These are phyloP conservation scores for Neodiprion fabricii DNA, from an alignment of 1,140 invertebrate genomes.

Conservation along the genomic window DNA sequence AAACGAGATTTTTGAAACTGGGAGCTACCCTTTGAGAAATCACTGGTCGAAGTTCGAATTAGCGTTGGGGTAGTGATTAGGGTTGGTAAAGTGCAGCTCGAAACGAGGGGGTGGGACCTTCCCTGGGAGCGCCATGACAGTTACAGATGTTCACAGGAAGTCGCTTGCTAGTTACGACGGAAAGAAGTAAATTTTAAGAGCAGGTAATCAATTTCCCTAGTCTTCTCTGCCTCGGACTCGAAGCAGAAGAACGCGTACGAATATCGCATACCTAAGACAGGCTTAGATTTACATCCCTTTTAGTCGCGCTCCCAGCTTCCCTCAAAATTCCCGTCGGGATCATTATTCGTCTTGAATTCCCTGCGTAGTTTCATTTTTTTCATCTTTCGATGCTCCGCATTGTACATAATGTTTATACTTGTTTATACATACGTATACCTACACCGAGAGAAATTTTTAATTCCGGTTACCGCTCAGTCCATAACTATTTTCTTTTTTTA, in stretches of 20 bases:
- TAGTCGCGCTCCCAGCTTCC: background rate
- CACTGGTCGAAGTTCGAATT: background rate
- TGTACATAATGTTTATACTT: too few species aligned
- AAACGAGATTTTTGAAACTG: constrained; percentile 10
- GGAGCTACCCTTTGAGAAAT: constrained; percentile 17
- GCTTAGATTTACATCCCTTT: background rate
- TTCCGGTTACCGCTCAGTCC: too few species aligned
- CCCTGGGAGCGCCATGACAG: constrained; percentile 10
- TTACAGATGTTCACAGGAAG: constrained; percentile 21
- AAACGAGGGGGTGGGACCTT: constrained; percentile 17
- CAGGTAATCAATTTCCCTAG: constrained; percentile 13
- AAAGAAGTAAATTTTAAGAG: constrained; percentile 15
- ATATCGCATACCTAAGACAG: background rate
- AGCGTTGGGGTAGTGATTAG: constrained; percentile 17
- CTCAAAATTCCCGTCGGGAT: background rate
- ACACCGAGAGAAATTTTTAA: too few species aligned
- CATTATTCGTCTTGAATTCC: too few species aligned
- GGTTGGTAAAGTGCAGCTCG: constrained; percentile 12
- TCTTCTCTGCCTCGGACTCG: background rate
- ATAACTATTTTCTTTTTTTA: too few species aligned
- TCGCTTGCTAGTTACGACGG: constrained; percentile 13
- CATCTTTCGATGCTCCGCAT: too few species aligned
- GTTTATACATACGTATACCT: too few species aligned
- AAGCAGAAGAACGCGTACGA: background rate
- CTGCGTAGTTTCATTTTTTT: too few species aligned